These are phyloP conservation scores for Lepidostoma basale DNA, from an alignment of 1,140 invertebrate species.

Conservation along the genomic window DNA sequence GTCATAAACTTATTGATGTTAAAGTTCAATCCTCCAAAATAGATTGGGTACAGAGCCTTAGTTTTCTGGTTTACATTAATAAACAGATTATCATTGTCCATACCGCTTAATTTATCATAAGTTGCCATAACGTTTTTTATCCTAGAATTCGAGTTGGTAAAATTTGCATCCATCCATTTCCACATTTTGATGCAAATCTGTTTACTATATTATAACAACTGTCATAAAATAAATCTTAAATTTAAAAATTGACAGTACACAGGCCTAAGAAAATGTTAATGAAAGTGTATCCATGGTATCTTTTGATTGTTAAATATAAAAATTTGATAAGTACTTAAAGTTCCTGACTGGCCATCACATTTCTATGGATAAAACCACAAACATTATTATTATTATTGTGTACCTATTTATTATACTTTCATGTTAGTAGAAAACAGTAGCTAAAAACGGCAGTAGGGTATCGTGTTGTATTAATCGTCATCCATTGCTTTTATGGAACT, in stretches of 20 bases:
- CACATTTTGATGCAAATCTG: background rate
- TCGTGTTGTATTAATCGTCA: no score
- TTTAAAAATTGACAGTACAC: background rate
- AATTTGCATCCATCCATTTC: constrained; percentile 22
- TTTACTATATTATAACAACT: background rate
- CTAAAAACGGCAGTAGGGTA: no score
- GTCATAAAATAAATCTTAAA: background rate
- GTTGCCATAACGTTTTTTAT: constrained; percentile 24
- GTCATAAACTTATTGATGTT: constrained; percentile 28
- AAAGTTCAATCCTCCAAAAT: constrained; percentile 37
- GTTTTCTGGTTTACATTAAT: constrained; percentile 31
- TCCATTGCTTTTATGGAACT: no score
- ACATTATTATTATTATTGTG: no score
- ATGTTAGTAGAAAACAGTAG: no score
- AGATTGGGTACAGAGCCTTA: constrained; percentile 36
- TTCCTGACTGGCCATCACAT: no score
- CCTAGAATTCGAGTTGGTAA: background rate
- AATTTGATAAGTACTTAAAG: no score
- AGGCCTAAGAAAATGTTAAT: background rate
- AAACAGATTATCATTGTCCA: constrained; percentile 26
- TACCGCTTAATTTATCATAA: constrained; percentile 15
- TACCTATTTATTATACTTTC: no score
- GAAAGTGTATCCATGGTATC: background rate
- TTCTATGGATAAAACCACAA: no score
- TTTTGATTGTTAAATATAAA: background rate